Conservation (phyloP, 1,140 invertebrate genomes). For the Saccostrea echinata region DNA sequence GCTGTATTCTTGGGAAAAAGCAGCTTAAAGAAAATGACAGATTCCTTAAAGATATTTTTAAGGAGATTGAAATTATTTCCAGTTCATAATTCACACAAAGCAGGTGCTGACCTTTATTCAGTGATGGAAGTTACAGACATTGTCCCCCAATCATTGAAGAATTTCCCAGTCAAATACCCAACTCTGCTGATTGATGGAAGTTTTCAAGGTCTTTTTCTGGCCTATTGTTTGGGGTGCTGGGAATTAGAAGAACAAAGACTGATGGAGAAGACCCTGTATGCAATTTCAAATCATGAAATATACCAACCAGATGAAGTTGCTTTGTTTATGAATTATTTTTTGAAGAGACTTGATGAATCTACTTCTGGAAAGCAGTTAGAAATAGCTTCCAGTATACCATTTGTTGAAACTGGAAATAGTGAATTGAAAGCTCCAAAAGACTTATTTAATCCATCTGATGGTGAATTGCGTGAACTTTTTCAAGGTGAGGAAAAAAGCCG, state of each 20-base stretch:
- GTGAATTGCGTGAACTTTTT: constrained; percentile 1
- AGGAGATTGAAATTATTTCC: constrained; percentile 2
- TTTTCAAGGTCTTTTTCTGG: not conserved
- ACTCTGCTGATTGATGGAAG: not conserved
- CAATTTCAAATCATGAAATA: not conserved
- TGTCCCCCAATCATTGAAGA: not conserved
- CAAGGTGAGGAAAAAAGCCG: not conserved
- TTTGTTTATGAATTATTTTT: not conserved
- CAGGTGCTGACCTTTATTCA: not conserved
- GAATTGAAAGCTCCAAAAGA: constrained; percentile 5
- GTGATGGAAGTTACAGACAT: not conserved
- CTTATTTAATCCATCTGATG: constrained; percentile 19
- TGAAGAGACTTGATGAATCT: not conserved
- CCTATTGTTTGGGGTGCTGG: not conserved
- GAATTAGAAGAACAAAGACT: not conserved
- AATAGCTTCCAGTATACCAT: not conserved
- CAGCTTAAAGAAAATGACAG: not conserved
- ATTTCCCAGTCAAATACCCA: not conserved
- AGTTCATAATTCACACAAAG: not conserved
- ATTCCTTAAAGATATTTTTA: not conserved
- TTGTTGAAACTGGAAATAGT: constrained; percentile 12
- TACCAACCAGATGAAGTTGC: not conserved
- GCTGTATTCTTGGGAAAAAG: not conserved
- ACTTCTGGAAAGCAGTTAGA: not conserved
- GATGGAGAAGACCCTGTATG: not conserved